Evolutionary conservation across 2,888 invertebrate genomes (phyloP), one percentile per base, ranked within the genome.

Genomic region (Dugesia japonica): DNA sequence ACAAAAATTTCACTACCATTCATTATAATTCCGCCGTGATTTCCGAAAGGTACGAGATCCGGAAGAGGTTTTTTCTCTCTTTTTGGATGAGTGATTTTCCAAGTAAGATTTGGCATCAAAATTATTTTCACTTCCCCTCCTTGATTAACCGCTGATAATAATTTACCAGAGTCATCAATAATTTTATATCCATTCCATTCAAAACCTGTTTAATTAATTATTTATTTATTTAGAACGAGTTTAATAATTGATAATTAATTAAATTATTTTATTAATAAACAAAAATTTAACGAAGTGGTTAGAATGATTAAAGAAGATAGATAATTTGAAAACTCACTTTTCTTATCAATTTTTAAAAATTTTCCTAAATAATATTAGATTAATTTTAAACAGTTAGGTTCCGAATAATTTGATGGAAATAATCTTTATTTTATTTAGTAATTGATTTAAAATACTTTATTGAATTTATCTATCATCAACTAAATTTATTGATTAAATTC

Each of bases 131-230:
- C 26, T n/a, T 26, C 23, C n/a, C 38, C 33, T 20, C 7, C 76
- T 13, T 42, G 0, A 0, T 26, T 28, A 0, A 28, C 42, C 1
- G 75, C 17, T 23, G 15, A 15, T n/a, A 76, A 9, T 15, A 26
- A 20, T n/a, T 71, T 27, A n/a, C 71, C 42, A 33, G 20, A 23
- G 0, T 26, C 23, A 38, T 76, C 76, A 28, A 76, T 76, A 0
- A 76, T 26, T 9, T 42, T 74, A 26, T 31, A 42, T 1, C 76
- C 76, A 28, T 76, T 76, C 76, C 76, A 76, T 7, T 76, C 76
- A 75, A 76, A 38, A n/a, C 27, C 76, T 76, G n/a, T n/a, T n/a
- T n/a, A n/a, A n/a, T n/a, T n/a, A n/a, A n/a, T n/a, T n/a, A n/a
- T 73, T 1, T 73, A 73, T 42, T 13, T 42, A 15, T 42, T 13